Conservation (phyloP, 2,888 invertebrate species). For the Anoplius nigerrimus region DNA sequence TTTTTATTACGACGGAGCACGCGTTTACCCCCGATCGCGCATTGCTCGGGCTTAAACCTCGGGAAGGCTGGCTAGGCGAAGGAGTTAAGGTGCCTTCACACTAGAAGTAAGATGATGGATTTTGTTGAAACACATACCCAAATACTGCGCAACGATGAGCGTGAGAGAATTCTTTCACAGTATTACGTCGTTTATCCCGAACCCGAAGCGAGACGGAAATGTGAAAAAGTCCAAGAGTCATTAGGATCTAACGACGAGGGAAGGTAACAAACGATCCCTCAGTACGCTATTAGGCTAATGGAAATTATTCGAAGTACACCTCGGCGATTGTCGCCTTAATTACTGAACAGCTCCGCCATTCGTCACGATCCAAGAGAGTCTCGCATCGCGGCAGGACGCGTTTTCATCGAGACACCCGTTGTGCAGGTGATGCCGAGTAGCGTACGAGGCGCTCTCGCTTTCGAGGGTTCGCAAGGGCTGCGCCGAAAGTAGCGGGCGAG, state of each 20-base stretch:
- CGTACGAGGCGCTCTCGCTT: slow-evolving; percentile 39
- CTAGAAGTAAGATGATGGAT: slow-evolving; percentile 18
- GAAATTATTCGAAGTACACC: no score
- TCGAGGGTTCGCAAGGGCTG: slow-evolving; percentile 46
- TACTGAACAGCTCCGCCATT: no score
- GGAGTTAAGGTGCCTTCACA: slow-evolving; percentile 54
- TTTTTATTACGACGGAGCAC: slow-evolving; percentile 63
- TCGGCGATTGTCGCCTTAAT: no score
- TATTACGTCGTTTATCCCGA: no score
- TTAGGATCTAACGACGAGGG: no score
- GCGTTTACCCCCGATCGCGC: slow-evolving; percentile 50
- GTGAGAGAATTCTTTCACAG: no score
- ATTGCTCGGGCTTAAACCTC: slow-evolving; percentile 56
- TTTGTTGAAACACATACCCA: no score
- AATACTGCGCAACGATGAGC: no score
- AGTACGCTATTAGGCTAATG: no score
- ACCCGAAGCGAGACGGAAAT: no score
- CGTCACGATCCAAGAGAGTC: not conserved
- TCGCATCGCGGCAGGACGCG: not conserved
- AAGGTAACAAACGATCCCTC: no score
- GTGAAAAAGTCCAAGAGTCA: no score
- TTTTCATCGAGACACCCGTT: slow-evolving; percentile 46
- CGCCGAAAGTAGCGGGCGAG: slow-evolving; percentile 55
- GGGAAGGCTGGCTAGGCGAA: slow-evolving; percentile 46
- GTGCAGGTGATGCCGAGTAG: slow-evolving; percentile 42